Conservation (phyloP, 2,113 vertebrate species). For the Odontophorus gujanensis region DNA sequence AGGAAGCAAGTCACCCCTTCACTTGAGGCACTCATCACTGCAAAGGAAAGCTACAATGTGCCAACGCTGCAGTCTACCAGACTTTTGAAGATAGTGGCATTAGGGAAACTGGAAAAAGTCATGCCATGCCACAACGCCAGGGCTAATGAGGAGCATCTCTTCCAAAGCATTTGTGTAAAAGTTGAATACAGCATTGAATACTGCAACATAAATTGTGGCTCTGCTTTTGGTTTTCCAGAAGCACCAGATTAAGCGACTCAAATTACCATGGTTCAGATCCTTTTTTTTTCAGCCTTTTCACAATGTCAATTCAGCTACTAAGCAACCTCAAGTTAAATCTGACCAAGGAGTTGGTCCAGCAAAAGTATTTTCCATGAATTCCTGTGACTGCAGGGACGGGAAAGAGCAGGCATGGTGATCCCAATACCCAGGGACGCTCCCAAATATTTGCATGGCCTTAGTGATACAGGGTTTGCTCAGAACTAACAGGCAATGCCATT, state of each 20-base stretch:
- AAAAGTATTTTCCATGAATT: background rate
- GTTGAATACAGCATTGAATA: fast-evolving
- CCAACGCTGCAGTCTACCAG: background rate
- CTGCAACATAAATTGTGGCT: fast-evolving
- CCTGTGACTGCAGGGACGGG: background rate
- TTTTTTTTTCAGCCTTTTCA: background rate
- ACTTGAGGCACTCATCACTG: background rate
- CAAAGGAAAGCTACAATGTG: background rate
- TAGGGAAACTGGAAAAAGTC: background rate
- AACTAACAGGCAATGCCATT: too few species aligned
- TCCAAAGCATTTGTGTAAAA: background rate
- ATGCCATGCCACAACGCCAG: fast-evolving
- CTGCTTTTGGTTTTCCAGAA: background rate
- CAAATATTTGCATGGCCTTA: background rate
- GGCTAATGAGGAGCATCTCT: background rate
- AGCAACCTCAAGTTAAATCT: background rate
- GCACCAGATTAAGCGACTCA: background rate
- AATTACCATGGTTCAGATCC: background rate
- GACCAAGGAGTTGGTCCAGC: background rate
- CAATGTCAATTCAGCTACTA: background rate
- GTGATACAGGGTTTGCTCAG: background rate
- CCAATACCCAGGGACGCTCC: background rate
- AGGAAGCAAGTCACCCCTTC: background rate
- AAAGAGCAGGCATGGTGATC: fast-evolving
- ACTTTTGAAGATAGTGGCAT: background rate